Conservation (phyloP, 1,140 invertebrate genomes). For the Plectrocnemia conspersa region DNA sequence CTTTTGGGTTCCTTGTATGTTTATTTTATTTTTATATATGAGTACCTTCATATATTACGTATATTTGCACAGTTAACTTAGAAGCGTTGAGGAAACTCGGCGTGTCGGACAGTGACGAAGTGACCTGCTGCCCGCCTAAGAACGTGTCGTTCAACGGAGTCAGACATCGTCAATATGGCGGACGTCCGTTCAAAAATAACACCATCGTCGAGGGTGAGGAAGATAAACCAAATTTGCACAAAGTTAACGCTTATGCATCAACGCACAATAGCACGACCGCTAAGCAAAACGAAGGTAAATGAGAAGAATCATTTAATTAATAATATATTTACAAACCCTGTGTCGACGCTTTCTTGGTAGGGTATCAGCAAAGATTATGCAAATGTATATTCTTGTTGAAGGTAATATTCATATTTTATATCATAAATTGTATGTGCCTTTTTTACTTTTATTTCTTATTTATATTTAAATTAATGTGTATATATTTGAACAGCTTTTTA, state of each 20-base stretch:
- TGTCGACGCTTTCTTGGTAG: too few species aligned
- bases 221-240: conserved; percentile 7
- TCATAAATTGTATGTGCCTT: too few species aligned
- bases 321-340: not conserved
- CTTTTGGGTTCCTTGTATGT: too few species aligned
- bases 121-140: not conserved
- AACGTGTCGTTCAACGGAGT: conserved; percentile 14
- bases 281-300: conserved; percentile 15
- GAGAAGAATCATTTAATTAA: not conserved
- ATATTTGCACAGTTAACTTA: conserved; percentile 24
- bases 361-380: too few species aligned
- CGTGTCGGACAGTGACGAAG: conserved; percentile 7
- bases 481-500: too few species aligned
- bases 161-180: conserved; percentile 19
- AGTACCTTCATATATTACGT: too few species aligned
- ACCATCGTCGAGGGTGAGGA: conserved; percentile 13
- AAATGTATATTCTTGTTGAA: too few species aligned
- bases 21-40: too few species aligned
- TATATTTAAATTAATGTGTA: too few species aligned
- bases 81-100: conserved; percentile 28
- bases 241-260: conserved; percentile 13
- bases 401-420: too few species aligned
- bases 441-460: too few species aligned
- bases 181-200: not conserved
- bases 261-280: conserved; percentile 15